Evolutionary conservation across 2,113 vertebrate genomes (phyloP).

Genomic region (Triplophysa rosa): DNA sequence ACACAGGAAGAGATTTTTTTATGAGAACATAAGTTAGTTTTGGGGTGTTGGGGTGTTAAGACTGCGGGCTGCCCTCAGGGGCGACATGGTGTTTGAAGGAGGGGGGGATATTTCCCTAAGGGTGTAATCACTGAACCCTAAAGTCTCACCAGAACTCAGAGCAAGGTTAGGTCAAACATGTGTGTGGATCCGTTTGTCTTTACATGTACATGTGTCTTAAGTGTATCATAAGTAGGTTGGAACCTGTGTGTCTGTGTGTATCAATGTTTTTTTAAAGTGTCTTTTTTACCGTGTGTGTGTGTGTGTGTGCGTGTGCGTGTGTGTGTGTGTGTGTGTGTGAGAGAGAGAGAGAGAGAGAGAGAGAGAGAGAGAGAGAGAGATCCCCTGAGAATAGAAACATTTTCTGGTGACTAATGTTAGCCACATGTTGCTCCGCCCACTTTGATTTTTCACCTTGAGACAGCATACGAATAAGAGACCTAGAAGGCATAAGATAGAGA

Average conservation of each 20-base stretch:
- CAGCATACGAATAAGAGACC: constrained; percentile 13
- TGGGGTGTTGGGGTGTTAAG: constrained; percentile 21
- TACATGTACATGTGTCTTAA: not conserved
- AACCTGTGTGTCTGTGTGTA: not conserved
- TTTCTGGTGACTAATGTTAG: constrained; percentile 54
- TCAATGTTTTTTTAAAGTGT: not conserved
- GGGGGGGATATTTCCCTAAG: constrained; percentile 31
- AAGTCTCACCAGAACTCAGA: constrained; percentile 19
- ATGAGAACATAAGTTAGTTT: constrained; percentile 38
- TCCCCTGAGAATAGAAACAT: constrained; percentile 37
- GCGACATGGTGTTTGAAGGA: not conserved
- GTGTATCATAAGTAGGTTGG: not conserved
- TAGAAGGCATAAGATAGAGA: not conserved
- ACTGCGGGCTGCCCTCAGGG: constrained; percentile 25
- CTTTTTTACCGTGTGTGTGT: constrained; percentile 7
- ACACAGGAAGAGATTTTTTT: not conserved
- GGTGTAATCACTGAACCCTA: constrained; percentile 35
- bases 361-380: not conserved
- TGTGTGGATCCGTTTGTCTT: not conserved
- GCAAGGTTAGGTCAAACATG: constrained; percentile 39
- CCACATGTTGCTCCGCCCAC: constrained; percentile 42
- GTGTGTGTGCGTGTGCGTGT: constrained; percentile 23
- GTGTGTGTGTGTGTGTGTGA: too few species aligned
- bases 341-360: too few species aligned
- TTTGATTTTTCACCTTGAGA: constrained; percentile 42